phyloP scores from a whole-genome alignment of 92 coral and sea anemone species.

The Anthopleura xanthogrammica region DNA sequence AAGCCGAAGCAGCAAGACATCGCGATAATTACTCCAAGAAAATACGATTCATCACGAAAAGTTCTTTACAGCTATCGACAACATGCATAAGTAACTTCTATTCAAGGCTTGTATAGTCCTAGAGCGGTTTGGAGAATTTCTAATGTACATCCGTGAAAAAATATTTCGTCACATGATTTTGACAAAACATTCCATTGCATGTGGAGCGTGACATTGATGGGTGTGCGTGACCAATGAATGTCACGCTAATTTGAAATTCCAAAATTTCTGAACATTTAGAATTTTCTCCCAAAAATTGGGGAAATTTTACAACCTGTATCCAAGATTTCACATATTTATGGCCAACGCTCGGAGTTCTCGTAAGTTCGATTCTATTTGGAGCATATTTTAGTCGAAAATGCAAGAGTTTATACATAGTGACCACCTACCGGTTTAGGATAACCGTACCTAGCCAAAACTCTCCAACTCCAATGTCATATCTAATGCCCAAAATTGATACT shows the following conservation, averaged over 20 bases:
- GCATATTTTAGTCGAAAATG: not conserved
- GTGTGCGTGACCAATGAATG: slow-evolving; percentile 6
- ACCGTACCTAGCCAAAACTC: slow-evolving; percentile 27
- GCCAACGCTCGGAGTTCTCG: not conserved
- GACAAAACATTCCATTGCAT: slow-evolving; percentile 22
- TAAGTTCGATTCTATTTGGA: not conserved
- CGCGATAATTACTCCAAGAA: not conserved
- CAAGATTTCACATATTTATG: not conserved
- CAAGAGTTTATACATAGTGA: not conserved
- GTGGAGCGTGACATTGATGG: slow-evolving; percentile 26
- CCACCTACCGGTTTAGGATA: slow-evolving; percentile 18
- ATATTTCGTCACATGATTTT: not conserved
- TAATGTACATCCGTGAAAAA: not conserved
- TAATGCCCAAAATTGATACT: not conserved
- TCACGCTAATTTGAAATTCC: slow-evolving; percentile 12
- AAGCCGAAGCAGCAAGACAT: not conserved
- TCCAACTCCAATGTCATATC: slow-evolving; percentile 7
- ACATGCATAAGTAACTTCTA: not conserved
- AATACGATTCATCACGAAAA: not conserved
- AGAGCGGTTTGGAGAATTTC: not conserved
- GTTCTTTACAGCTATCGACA: not conserved
- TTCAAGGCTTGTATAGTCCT: not conserved
- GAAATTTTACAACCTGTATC: not conserved
- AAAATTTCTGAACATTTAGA: not conserved
- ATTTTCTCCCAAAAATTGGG: not conserved